Percentiles rank a stretch among this genome's conserved stretches.
phyloP scores from a whole-genome alignment of 2,797 vertebrate genomes.

The Psittacula echo region DNA sequence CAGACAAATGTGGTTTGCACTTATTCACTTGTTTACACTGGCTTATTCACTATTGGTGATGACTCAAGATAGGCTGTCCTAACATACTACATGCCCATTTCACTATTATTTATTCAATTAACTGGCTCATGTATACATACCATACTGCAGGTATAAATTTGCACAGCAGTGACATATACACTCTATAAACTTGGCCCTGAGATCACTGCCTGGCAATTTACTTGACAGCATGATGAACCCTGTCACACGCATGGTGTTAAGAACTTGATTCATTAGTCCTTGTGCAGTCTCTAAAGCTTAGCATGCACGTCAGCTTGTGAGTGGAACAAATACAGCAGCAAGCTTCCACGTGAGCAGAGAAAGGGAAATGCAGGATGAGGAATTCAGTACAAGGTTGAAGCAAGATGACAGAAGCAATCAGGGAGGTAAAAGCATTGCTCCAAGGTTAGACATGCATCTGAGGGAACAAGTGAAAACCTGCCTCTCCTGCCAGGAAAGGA shows the following conservation, averaged over 20 bases:
- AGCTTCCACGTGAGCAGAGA: background rate
- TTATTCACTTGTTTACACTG: background rate
- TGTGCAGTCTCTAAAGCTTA: background rate
- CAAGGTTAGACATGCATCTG: conserved; percentile 36
- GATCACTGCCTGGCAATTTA: background rate
- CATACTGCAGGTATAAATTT: background rate
- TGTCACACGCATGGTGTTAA: background rate
- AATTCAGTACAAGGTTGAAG: background rate
- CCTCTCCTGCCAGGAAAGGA: conserved; percentile 42
- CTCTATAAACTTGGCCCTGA: background rate
- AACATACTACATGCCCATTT: background rate
- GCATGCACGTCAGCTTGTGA: background rate
- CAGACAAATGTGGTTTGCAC: background rate
- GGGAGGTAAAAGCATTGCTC: conserved; percentile 14
- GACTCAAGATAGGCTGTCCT: background rate
- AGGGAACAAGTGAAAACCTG: conserved; percentile 61
- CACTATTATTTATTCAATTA: background rate
- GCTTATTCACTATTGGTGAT: background rate
- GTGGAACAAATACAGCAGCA: background rate
- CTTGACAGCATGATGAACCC: background rate
- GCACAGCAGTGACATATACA: background rate
- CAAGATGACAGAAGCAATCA: background rate
- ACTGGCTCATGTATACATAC: background rate
- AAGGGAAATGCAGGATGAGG: conserved; percentile 17
- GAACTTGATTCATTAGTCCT: background rate